A percentile compares a stretch with the other conserved stretches of the same genome.
phyloP scores from a whole-genome alignment of 2,797 vertebrate species.

The Rhodeus uyekii region DNA sequence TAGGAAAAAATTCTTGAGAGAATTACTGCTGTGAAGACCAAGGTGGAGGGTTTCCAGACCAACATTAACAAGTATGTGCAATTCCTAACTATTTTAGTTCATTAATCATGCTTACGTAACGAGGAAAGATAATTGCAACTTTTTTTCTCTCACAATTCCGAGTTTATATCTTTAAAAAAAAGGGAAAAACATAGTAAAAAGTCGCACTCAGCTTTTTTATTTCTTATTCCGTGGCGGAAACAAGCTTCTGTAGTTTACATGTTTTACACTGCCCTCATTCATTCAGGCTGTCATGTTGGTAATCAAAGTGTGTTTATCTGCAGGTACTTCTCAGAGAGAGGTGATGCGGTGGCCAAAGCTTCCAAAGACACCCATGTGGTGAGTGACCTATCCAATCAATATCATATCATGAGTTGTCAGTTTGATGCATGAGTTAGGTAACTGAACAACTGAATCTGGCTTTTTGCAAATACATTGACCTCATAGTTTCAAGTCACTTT shows the following conservation, averaged over 20 bases:
- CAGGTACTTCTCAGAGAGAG: slow-evolving; percentile 88
- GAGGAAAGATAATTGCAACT: neutral
- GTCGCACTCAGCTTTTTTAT: neutral
- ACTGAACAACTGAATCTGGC: neutral
- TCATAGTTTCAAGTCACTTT: neutral
- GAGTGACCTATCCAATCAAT: slow-evolving; percentile 56
- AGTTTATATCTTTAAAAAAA: too few relatives aligned
- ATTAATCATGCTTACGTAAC: neutral
- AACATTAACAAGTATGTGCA: slow-evolving; percentile 84
- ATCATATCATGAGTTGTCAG: too few relatives aligned
- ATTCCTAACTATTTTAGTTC: neutral
- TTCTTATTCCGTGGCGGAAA: neutral
- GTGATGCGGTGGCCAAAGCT: slow-evolving; percentile 90
- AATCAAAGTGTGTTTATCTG: slow-evolving; percentile 4
- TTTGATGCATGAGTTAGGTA: too few relatives aligned
- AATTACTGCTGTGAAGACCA: slow-evolving; percentile 85
- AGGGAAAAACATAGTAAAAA: too few relatives aligned
- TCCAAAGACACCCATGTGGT: slow-evolving; percentile 93
- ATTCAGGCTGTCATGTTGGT: neutral
- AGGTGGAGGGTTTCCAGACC: slow-evolving; percentile 85
- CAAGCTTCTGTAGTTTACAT: neutral
- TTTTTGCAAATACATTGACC: neutral
- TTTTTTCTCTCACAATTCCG: too few relatives aligned
- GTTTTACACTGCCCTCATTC: neutral
- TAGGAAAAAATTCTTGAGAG: slow-evolving; percentile 91